Percentiles rank a stretch among this genome's conserved stretches.
Conservation (phyloP, 2,888 invertebrate species). For the Podotricha telesiphe region DNA sequence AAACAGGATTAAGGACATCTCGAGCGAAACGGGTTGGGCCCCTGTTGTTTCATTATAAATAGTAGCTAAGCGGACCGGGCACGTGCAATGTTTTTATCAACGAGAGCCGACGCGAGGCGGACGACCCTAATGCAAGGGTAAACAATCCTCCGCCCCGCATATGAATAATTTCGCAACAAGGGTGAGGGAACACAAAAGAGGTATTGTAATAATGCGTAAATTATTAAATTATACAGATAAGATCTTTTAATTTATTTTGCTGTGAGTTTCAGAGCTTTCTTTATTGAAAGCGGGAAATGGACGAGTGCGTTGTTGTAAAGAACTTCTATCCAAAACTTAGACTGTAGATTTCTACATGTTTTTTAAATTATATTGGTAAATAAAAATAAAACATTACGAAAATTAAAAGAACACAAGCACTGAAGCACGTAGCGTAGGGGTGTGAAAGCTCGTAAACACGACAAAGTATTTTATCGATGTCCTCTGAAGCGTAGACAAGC, state of each 20-base stretch:
- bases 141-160: constrained; percentile 69
- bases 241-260: constrained; percentile 37
- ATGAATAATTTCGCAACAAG: constrained; percentile 76
- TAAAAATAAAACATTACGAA: background rate
- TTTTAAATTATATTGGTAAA: background rate
- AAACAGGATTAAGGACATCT: constrained; percentile 60
- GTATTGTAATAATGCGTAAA: constrained; percentile 75
- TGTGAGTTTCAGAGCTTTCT: background rate
- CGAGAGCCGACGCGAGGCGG: constrained; percentile 52
- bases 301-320: background rate
- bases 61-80: constrained; percentile 74
- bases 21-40: constrained; percentile 47
- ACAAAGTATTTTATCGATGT: constrained; percentile 77
- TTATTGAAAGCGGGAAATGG: background rate
- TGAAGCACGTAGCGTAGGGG: constrained; percentile 59
- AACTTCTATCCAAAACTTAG: background rate
- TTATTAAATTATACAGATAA: constrained; percentile 76
- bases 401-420: constrained; percentile 51
- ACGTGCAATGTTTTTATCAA: constrained; percentile 79
- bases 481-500: constrained; percentile 54
- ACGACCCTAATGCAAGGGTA: constrained; percentile 64
- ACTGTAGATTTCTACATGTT: background rate
- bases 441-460: constrained; percentile 72
- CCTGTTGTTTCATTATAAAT: constrained; percentile 69
- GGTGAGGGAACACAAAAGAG: constrained; percentile 58